These are phyloP conservation scores for Sebastes ruberrimus DNA, from an alignment of 2,797 vertebrate species.

Conservation along the genomic window DNA sequence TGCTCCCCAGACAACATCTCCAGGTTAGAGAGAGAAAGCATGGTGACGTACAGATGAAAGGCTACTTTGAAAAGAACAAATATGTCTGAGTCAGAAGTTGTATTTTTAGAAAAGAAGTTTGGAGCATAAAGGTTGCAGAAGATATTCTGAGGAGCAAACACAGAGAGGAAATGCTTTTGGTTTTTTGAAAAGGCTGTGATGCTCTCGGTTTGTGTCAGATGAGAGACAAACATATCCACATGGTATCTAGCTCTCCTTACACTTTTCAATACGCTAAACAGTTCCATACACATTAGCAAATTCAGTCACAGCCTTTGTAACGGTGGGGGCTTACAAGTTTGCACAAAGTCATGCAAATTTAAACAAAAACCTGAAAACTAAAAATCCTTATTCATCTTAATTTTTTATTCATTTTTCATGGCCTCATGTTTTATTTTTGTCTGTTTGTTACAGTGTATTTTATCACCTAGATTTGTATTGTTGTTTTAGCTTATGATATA, in stretches of 20 bases:
- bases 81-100: neutral
- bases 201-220: neutral
- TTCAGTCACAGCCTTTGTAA: neutral
- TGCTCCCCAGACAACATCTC: conserved; percentile 97
- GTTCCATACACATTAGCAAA: neutral
- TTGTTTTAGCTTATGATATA: neutral
- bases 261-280: neutral
- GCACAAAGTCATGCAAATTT: neutral
- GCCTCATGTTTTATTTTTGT: neutral
- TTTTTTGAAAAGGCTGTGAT: neutral
- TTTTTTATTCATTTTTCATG: neutral
- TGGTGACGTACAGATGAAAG: neutral
- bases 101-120: neutral
- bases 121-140: neutral
- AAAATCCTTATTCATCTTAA: neutral
- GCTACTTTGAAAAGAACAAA: neutral
- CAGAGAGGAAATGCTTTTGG: neutral
- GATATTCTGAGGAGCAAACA: neutral
- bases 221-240: neutral
- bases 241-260: neutral
- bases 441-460: neutral
- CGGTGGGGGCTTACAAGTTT: neutral
- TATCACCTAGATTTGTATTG: neutral
- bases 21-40: conserved; percentile 78
- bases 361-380: neutral